Evolutionary conservation across 1,140 invertebrate species (phyloP), one percentile per base, ranked within the genome.

Genomic region (Goniozus legneri): DNA sequence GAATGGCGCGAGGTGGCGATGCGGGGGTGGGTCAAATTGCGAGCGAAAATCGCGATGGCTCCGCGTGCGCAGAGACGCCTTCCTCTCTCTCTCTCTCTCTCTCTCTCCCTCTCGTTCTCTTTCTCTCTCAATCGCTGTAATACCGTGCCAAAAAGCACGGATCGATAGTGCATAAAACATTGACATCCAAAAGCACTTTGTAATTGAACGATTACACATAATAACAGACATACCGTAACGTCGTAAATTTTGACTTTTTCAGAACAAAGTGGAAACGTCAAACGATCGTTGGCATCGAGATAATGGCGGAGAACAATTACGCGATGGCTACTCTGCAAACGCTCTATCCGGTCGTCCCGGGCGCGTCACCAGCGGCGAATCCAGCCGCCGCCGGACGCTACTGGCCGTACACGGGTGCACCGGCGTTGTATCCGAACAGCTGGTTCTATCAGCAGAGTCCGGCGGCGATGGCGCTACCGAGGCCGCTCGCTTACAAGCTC

Each of bases 261-360:
- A 98, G 96, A 78, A 99, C 97, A 62, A 99, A 99, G 80, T 99
- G 96, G 96, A 99, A 99, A 74, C 84, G 97, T 4, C 97, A 99
- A 76, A 97, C 95, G 2, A 94, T 95, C 0, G 95, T 98, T 0
- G 95, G 95, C 0, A 76, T 97, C 51, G 97, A 99, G 71, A 82
- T 99, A 14, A 76, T 99, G 42, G 91, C 94, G 0, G 96, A 99
- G 70, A 93, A 93, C 4, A 98, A 97, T 77, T 95, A 95, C 71
- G 94, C 94, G 1, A 95, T 95, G 2, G 95, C 94, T 0, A 95
- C 95, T 2, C 91, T 98, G 52, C 95, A 98, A 74, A 82, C 95
- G 44, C 80, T 98, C 48, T 91, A 97, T 66, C 90, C 92, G 18
- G 64, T 60, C 13, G n/a, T n/a, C n/a, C n/a, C n/a, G n/a, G 56